A percentile compares a stretch with the other conserved stretches of the same genome.
Conservation (phyloP, 2,113 vertebrate genomes). For the Chloroceryle aenea region DNA sequence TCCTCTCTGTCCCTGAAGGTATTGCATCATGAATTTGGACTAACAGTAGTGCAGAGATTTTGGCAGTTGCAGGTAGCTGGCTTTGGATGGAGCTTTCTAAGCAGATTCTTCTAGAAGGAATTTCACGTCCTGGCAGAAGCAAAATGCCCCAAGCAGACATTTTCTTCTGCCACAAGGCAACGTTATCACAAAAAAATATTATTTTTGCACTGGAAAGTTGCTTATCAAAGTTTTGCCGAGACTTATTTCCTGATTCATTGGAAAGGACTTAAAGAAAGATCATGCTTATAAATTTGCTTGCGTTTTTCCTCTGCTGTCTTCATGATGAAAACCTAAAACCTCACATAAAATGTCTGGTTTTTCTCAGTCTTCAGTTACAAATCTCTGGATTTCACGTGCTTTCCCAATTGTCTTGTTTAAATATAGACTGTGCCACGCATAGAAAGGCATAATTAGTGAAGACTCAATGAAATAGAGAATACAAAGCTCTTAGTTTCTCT, state of each 20-base stretch:
- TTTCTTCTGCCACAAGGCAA: not conserved
- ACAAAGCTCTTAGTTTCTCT: not conserved
- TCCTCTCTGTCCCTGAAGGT: too few species aligned
- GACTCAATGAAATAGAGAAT: not conserved
- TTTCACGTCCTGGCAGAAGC: not conserved
- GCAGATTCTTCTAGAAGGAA: not conserved
- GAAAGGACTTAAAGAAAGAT: not conserved
- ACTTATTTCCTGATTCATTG: not conserved
- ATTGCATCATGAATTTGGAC: not conserved
- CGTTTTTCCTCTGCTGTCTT: not conserved
- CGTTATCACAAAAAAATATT: not conserved
- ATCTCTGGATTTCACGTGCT: not conserved
- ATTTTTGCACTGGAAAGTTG: not conserved
- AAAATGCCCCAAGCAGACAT: not conserved
- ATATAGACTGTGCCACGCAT: not conserved
- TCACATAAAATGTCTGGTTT: not conserved
- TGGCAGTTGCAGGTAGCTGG: not conserved
- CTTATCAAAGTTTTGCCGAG: not conserved
- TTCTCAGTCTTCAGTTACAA: not conserved
- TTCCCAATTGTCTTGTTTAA: slow-evolving; percentile 1
- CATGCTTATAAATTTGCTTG: not conserved
- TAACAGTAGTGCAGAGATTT: not conserved
- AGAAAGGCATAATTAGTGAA: not conserved
- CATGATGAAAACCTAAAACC: not conserved
- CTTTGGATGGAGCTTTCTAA: not conserved